Conservation (phyloP, 2,797 vertebrate species). For the Otolemur crassicaudatus region DNA sequence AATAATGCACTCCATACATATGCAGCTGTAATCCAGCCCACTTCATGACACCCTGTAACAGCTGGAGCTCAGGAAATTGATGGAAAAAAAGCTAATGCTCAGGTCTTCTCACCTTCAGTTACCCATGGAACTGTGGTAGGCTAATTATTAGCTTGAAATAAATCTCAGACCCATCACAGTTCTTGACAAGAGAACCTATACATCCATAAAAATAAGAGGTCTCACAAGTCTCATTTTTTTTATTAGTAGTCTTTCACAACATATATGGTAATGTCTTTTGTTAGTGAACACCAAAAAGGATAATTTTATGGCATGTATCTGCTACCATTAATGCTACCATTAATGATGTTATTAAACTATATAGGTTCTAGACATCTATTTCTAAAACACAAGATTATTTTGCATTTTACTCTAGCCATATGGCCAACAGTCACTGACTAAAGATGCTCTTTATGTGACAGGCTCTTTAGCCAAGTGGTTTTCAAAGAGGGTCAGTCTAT, state of each 20-base stretch:
- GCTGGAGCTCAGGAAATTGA: background rate
- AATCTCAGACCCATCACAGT: background rate
- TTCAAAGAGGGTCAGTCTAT: background rate
- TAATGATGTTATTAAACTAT: background rate
- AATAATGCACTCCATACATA: background rate
- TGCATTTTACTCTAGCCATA: constrained; percentile 9
- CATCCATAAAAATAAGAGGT: background rate
- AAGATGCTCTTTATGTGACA: background rate
- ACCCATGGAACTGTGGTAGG: background rate
- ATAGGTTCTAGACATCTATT: background rate
- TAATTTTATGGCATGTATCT: background rate
- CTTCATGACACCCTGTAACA: background rate
- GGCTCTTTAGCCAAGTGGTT: background rate
- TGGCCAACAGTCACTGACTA: background rate
- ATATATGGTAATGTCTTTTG: background rate
- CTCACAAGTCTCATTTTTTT: background rate
- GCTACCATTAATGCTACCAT: background rate
- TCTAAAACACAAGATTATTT: constrained; percentile 25
- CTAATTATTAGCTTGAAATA: constrained; percentile 19
- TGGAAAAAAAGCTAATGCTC: background rate
- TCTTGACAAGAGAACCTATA: background rate
- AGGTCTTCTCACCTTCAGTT: background rate
- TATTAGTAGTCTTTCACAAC: background rate
- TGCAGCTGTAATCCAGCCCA: background rate
- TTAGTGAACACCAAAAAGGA: background rate